Evolutionary conservation across 1,140 invertebrate species (phyloP).

Genomic region (Rhynchophorus ferrugineus): DNA sequence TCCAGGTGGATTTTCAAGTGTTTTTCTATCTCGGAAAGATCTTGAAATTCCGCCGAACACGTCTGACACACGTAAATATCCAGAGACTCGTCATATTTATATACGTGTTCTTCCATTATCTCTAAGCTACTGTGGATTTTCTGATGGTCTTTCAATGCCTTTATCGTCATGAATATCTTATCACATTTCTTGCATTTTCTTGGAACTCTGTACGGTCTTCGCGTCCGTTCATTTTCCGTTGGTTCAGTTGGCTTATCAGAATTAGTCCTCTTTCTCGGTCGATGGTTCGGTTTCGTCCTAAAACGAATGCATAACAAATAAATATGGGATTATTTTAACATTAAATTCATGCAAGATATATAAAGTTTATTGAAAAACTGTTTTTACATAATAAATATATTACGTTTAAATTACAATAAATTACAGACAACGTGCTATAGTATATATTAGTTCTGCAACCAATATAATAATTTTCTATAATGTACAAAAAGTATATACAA

Average conservation of each 20-base stretch:
- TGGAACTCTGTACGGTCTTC: neutral
- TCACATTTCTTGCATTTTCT: conserved; percentile 14
- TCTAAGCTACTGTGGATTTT: conserved; percentile 7
- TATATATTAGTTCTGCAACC: too few relatives aligned
- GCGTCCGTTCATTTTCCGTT: neutral
- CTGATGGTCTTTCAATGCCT: conserved; percentile 17
- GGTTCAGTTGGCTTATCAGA: neutral
- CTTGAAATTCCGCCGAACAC: conserved; percentile 18
- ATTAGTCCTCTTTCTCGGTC: too few relatives aligned
- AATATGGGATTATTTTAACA: too few relatives aligned
- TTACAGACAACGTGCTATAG: too few relatives aligned
- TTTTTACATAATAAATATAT: too few relatives aligned
- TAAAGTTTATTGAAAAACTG: too few relatives aligned
- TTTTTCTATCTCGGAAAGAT: conserved; percentile 19
- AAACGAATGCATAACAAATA: too few relatives aligned
- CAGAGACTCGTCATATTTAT: conserved; percentile 16
- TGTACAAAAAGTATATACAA: too few relatives aligned
- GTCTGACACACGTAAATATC: conserved; percentile 24
- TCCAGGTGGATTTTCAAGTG: conserved; percentile 33
- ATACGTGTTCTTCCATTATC: conserved; percentile 12
- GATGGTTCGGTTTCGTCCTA: too few relatives aligned
- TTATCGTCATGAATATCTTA: conserved; percentile 8
- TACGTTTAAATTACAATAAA: too few relatives aligned
- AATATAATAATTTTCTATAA: too few relatives aligned
- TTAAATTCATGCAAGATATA: too few relatives aligned